Evolutionary conservation across 2,113 vertebrate species (phyloP).

Genomic region (Catagonus wagneri): DNA sequence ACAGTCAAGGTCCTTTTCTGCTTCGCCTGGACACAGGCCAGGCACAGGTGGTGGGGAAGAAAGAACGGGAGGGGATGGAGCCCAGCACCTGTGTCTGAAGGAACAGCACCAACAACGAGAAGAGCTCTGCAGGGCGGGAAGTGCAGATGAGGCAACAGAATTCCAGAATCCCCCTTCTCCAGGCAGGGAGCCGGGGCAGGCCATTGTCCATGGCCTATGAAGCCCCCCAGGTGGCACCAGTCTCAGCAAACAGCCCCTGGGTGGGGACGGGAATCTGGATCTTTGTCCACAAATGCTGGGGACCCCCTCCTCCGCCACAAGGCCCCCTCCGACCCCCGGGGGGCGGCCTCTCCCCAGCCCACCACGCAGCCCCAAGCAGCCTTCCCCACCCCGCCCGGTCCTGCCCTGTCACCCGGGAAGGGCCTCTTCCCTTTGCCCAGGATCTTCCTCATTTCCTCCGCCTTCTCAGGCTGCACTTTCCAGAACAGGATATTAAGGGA

Average conservation of each 20-base stretch:
- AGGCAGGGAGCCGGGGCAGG: neutral
- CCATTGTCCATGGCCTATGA: neutral
- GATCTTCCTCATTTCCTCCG: conserved; percentile 66
- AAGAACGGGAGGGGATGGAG: neutral
- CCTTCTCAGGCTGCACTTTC: conserved; percentile 78
- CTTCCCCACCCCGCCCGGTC: conserved; percentile 2
- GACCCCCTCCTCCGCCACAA: neutral
- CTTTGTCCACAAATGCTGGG: neutral
- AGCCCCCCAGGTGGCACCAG: neutral
- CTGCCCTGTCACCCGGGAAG: neutral
- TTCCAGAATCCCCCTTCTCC: neutral
- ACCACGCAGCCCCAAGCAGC: neutral
- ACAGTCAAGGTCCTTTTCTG: neutral
- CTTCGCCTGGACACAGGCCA: neutral
- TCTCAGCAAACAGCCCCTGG: neutral
- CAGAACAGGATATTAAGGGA: conserved; percentile 87
- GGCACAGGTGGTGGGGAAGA: fast-evolving
- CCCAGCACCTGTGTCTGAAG: neutral
- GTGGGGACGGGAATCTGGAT: neutral
- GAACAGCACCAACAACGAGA: neutral
- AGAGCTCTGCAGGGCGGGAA: neutral
- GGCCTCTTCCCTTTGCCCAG: conserved; percentile 51
- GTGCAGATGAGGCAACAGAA: neutral
- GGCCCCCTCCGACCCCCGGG: neutral
- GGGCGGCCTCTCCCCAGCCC: neutral